Evolutionary conservation across 2,888 invertebrate genomes (phyloP).

Genomic region (Ornithoptera priamus): DNA sequence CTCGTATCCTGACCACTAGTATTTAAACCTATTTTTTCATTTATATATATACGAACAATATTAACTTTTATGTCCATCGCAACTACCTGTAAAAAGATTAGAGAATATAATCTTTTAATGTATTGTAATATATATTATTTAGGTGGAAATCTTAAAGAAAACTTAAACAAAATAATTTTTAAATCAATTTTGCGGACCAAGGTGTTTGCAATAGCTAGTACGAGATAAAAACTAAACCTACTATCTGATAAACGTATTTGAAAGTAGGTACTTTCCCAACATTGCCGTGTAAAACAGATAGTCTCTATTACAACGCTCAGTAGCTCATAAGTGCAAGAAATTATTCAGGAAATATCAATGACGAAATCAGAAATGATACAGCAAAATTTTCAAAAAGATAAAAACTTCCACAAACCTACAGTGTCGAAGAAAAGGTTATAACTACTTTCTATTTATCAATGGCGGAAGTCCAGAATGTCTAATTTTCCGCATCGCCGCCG

Average conservation of each 20-base stretch:
- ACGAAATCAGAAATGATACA: too few relatives aligned
- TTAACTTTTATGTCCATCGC: too few relatives aligned
- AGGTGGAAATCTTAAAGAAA: neutral
- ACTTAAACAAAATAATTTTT: neutral
- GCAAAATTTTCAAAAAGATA: neutral
- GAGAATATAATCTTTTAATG: neutral
- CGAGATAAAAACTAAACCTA: neutral
- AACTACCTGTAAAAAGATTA: too few relatives aligned
- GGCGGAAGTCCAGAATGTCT: slow-evolving; percentile 26
- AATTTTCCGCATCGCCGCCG: slow-evolving; percentile 27
- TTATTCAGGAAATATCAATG: too few relatives aligned
- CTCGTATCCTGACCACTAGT: neutral
- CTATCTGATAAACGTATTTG: slow-evolving; percentile 1
- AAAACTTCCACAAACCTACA: neutral
- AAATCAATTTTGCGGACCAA: neutral
- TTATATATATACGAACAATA: too few relatives aligned
- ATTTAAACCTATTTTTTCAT: neutral
- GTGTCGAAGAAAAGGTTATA: slow-evolving; percentile 18
- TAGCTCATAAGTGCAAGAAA: too few relatives aligned
- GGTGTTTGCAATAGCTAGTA: neutral
- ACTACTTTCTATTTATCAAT: slow-evolving; percentile 26
- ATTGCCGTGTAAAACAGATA: neutral
- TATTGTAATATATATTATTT: neutral
- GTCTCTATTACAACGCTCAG: neutral
- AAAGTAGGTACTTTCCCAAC: neutral